Evolutionary conservation across 1,140 invertebrate species (phyloP).

Genomic region (Drosophila pandora): DNA sequence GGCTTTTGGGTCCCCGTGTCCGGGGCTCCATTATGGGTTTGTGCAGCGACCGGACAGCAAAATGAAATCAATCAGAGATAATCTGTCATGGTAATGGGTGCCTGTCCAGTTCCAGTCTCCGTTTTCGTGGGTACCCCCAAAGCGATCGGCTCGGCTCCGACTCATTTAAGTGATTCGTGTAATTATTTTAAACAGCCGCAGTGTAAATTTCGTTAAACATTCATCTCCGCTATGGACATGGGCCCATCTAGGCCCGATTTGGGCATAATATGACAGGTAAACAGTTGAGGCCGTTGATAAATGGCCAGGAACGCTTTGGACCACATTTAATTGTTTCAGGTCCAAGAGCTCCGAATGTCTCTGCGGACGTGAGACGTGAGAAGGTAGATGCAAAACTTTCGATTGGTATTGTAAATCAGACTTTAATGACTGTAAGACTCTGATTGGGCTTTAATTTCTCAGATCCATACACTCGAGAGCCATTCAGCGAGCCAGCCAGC

Average conservation of each 20-base stretch:
- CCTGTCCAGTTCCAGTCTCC: constrained; percentile 48
- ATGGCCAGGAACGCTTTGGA: constrained; percentile 65
- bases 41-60: constrained; percentile 70
- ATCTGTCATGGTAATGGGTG: constrained; percentile 79
- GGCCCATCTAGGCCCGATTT: constrained; percentile 57
- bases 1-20: constrained; percentile 24
- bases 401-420: constrained; percentile 53
- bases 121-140: constrained; percentile 23
- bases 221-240: constrained; percentile 44
- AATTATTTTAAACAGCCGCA: constrained; percentile 81
- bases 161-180: constrained; percentile 78
- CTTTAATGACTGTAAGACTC: constrained; percentile 67
- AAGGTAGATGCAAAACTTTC: constrained; percentile 48
- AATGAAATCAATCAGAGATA: constrained; percentile 82
- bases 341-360: constrained; percentile 16
- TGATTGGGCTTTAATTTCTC: constrained; percentile 62
- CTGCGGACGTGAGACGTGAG: neutral
- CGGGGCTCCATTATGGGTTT: constrained; percentile 68
- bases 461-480: constrained; percentile 25
- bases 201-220: constrained; percentile 82
- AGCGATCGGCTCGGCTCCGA: constrained; percentile 43
- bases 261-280: constrained; percentile 83
- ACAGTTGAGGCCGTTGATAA: constrained; percentile 79
- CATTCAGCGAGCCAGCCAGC: constrained; percentile 38
- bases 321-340: constrained; percentile 71